A percentile compares a stretch with the other conserved stretches of the same genome.
Conservation (phyloP, 2,888 invertebrate genomes). For the Marronus borbonicus region DNA sequence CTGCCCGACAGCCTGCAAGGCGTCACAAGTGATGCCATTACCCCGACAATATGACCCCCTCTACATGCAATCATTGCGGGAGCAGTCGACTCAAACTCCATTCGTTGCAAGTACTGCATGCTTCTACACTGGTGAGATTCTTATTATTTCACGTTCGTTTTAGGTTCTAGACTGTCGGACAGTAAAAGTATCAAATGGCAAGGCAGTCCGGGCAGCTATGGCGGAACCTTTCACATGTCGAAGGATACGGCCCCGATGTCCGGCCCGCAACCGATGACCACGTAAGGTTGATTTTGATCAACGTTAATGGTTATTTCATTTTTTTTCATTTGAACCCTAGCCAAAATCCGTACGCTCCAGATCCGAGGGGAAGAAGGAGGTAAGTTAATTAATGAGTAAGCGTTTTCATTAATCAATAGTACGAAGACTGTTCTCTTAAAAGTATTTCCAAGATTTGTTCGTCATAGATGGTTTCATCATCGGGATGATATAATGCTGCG, state of each 20-base stretch:
- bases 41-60: not conserved
- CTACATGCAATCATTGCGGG: not conserved
- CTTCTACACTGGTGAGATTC: conserved; percentile 15
- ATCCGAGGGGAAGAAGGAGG: no score
- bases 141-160: conserved; percentile 40
- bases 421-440: no score
- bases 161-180: conserved; percentile 25
- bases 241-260: conserved; percentile 58
- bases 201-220: conserved; percentile 52
- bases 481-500: no score
- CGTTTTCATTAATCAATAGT: no score
- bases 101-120: conserved; percentile 33
- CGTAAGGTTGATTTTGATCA: conserved; percentile 34
- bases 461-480: no score
- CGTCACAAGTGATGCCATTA: conserved; percentile 26
- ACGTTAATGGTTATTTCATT: no score
- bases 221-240: conserved; percentile 62
- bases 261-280: conserved; percentile 48
- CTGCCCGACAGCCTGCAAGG: conserved; percentile 9
- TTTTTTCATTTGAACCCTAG: no score
- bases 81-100: not conserved
- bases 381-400: no score
- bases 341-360: no score
- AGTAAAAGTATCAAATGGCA: not conserved
- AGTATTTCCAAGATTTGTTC: no score